Conservation (phyloP, 2,888 invertebrate species). For the Lithosia quadra region DNA sequence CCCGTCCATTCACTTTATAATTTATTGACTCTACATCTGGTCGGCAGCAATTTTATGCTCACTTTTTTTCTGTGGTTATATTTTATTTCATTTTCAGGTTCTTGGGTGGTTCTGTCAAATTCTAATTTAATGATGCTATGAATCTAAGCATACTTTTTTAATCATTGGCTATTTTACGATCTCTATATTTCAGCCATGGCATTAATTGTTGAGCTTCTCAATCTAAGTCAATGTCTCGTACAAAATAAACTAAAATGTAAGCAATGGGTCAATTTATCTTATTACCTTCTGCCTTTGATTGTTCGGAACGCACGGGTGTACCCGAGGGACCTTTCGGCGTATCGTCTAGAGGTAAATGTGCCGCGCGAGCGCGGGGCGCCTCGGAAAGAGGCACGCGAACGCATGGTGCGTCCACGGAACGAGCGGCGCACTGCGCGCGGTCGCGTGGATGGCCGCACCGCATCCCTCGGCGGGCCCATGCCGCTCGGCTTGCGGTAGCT, state of each 20-base stretch:
- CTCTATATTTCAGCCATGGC: conserved; percentile 28
- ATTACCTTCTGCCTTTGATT: conserved; percentile 85
- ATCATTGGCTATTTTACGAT: conserved; percentile 29
- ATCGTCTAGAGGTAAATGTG: conserved; percentile 75
- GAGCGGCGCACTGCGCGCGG: conserved; percentile 86
- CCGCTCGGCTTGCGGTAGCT: conserved; percentile 81
- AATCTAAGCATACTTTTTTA: conserved; percentile 24
- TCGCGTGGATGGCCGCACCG: conserved; percentile 73
- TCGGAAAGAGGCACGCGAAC: conserved; percentile 85
- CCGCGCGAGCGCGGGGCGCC: conserved; percentile 86
- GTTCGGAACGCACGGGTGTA: conserved; percentile 81
- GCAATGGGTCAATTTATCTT: conserved; percentile 64
- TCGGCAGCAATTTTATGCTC: conserved; percentile 2
- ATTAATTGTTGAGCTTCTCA: conserved; percentile 27
- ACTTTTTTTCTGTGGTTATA: conserved; percentile 3
- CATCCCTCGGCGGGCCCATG: conserved; percentile 83
- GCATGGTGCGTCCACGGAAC: conserved; percentile 84
- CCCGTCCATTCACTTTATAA: conserved; percentile 19
- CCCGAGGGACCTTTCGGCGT: conserved; percentile 75
- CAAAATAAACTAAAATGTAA: conserved; percentile 54
- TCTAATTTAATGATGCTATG: conserved; percentile 16
- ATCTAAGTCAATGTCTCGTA: conserved; percentile 33
- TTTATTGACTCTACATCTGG: conserved; percentile 30
- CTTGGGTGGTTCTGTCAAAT: conserved; percentile 6
- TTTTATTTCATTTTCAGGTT: conserved; percentile 13